Evolutionary conservation across 2,888 invertebrate genomes (phyloP), one percentile per base, ranked within the genome.

Genomic region (Drepanosiphum platanoidis): DNA sequence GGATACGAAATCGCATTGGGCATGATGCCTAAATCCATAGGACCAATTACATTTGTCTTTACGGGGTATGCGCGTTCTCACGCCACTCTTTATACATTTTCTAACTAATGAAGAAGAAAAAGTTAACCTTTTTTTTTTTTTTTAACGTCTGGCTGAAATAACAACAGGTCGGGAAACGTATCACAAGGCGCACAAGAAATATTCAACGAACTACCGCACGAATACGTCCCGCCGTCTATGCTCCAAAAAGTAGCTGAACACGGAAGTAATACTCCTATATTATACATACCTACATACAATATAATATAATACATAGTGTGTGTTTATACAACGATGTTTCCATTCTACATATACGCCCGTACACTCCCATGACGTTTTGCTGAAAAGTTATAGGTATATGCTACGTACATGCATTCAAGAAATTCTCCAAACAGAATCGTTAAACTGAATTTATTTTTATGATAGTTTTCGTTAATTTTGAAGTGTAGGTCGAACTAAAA

Each of bases 1-100:
- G 99, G 99, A 0, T 99, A 99, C 90, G 99, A 99, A 91, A 97
- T 99, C 75, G 94, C 99, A 0, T 91, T 99, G 80, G 92, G 94
- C 5, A 94, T 97, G 91, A 96, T 99, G 97, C 99, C 99, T 1
- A 96, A 96, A 90, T 99, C 99, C 0, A 94, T 99, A 78, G 99
- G 99, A 3, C 99, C 99, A 0, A 91, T 99, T 78, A 98, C 98
- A 0, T 97, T 99, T 90, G 96, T 99, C 0, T 99, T 99, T 89
- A 98, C 99, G 13, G 99, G 99, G 93, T 92, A 88, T 87, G 34
- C 34, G n/a, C n/a, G n/a, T n/a, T n/a, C n/a, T n/a, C n/a, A n/a
- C n/a, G n/a, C n/a, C n/a, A n/a, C n/a, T n/a, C n/a, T n/a, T n/a
- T n/a, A n/a, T n/a, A n/a, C n/a, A n/a, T n/a, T n/a, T n/a, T n/a